A percentile compares a stretch with the other conserved stretches of the same genome.
Evolutionary conservation across 2,797 vertebrate genomes (phyloP).

Genomic region (Xenopus petersii): DNA sequence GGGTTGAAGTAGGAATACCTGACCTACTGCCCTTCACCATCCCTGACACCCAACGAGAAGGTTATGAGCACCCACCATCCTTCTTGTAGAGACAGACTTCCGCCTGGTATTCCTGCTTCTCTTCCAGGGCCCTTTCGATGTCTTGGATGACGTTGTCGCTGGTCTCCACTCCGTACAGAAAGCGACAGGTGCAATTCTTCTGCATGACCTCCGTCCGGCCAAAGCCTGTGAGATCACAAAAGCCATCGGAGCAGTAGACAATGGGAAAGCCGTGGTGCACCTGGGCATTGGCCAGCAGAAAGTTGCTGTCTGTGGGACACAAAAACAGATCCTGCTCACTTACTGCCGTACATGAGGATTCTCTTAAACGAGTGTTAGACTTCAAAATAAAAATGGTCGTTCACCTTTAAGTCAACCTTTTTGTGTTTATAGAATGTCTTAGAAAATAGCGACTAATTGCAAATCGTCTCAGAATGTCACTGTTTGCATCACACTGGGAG

Average conservation of each 20-base stretch:
- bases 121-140: conserved; percentile 84
- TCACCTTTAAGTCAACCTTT: no score
- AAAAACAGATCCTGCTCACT: background rate
- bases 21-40: no score
- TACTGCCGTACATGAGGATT: no score
- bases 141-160: conserved; percentile 75
- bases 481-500: no score
- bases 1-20: no score
- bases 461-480: no score
- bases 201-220: conserved; percentile 91
- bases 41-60: background rate
- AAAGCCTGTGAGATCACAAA: conserved; percentile 90
- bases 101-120: conserved; percentile 82
- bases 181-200: conserved; percentile 87
- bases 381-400: no score
- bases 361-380: no score
- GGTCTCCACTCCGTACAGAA: conserved; percentile 86
- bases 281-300: conserved; percentile 89
- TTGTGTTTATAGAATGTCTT: no score
- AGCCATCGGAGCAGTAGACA: conserved; percentile 94
- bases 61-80: conserved; percentile 70
- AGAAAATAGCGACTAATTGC: no score
- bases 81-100: conserved; percentile 91
- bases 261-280: conserved; percentile 84
- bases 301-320: conserved; percentile 83